A percentile compares a stretch with the other conserved stretches of the same genome.
Evolutionary conservation across 2,888 invertebrate genomes (phyloP).

Genomic region (Dryocosmus kuriphilus): DNA sequence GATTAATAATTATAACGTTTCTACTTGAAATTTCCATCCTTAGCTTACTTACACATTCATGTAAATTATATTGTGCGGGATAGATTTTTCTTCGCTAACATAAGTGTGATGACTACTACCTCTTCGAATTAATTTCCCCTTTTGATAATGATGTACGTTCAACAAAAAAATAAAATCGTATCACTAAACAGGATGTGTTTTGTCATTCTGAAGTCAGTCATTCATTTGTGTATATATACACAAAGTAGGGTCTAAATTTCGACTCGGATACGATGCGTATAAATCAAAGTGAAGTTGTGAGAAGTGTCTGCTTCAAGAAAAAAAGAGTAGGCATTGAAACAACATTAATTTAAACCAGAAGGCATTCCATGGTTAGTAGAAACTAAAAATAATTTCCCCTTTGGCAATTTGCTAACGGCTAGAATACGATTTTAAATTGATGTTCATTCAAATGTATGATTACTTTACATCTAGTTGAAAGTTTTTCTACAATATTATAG

Average conservation of each 20-base stretch:
- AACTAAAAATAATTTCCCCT: not conserved
- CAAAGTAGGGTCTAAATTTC: too few species aligned
- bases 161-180: not conserved
- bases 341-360: slow-evolving; percentile 8
- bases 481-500: too few species aligned
- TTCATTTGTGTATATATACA: not conserved
- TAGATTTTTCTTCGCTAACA: too few species aligned
- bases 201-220: not conserved
- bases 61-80: too few species aligned
- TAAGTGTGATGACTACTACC: too few species aligned
- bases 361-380: not conserved
- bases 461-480: not conserved
- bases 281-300: not conserved
- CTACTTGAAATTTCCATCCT: too few species aligned
- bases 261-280: not conserved
- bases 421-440: not conserved
- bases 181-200: not conserved
- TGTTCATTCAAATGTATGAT: not conserved
- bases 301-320: not conserved
- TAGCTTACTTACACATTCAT: too few species aligned
- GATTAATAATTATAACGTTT: too few species aligned
- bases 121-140: not conserved
- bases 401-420: not conserved
- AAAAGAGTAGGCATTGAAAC: not conserved
- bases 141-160: not conserved